Percentiles rank a stretch among this genome's conserved stretches.
Evolutionary conservation across 2,113 vertebrate species (phyloP).

Genomic region (Syngnathoides biaculeatus): DNA sequence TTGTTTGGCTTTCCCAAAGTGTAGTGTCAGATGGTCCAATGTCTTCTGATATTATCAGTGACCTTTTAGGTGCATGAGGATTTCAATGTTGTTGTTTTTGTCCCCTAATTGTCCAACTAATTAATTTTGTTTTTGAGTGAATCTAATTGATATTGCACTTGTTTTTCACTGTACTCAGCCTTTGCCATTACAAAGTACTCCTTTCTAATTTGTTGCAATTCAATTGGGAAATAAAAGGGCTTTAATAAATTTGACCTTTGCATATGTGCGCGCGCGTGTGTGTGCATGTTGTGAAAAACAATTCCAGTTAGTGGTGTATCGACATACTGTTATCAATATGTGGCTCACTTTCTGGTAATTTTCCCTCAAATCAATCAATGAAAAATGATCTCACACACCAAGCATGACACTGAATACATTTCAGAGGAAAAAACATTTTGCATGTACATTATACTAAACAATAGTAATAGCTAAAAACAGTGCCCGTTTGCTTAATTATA

Average conservation of each 20-base stretch:
- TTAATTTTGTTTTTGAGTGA: conserved; percentile 1
- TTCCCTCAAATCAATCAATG: background rate
- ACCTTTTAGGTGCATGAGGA: background rate
- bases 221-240: background rate
- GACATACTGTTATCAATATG: background rate
- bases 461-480: too few relatives aligned
- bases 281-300: background rate
- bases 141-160: conserved; percentile 5
- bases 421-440: background rate
- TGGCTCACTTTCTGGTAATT: background rate
- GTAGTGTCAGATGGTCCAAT: background rate
- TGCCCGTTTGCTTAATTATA: background rate
- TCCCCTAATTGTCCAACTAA: conserved; percentile 2
- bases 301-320: background rate
- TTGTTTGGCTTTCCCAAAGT: background rate
- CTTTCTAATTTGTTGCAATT: conserved; percentile 1
- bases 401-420: background rate
- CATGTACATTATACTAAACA: too few relatives aligned
- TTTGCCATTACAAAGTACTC: conserved; percentile 3
- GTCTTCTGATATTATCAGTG: background rate
- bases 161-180: background rate
- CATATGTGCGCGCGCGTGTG: background rate
- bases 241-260: conserved; percentile 18
- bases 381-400: background rate
- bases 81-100: conserved; percentile 3